Conservation (phyloP, 1,140 invertebrate genomes). For the Drosophila malerkotliana region DNA sequence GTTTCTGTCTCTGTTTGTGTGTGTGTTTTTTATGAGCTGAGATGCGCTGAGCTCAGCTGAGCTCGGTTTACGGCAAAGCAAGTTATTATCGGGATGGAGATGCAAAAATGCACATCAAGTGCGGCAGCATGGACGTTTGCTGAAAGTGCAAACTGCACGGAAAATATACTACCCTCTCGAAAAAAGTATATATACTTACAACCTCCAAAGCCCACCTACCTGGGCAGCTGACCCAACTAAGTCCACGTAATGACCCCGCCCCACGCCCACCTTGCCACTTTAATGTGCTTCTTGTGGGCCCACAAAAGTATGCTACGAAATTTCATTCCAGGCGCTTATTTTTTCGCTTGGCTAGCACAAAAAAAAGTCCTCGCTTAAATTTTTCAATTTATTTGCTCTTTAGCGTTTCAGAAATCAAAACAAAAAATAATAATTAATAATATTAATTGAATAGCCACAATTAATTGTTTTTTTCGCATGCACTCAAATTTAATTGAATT, state of each 20-base stretch:
- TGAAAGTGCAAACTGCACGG: conserved; percentile 19
- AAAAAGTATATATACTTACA: background rate
- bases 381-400: conserved; percentile 22
- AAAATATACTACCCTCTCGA: conserved; percentile 16
- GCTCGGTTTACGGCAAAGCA: conserved; percentile 13
- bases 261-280: conserved; percentile 1
- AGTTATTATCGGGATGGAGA: conserved; percentile 51
- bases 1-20: conserved; percentile 19
- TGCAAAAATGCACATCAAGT: conserved; percentile 53
- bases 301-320: conserved; percentile 4
- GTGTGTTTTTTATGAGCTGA: conserved; percentile 32
- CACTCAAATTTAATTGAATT: conserved; percentile 18
- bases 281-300: conserved; percentile 2
- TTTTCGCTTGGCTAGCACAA: conserved; percentile 30
- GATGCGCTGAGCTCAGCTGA: conserved; percentile 19
- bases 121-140: conserved; percentile 21
- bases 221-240: background rate
- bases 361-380: conserved; percentile 30
- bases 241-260: background rate
- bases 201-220: background rate
- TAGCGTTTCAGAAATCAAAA: conserved; percentile 4
- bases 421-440: conserved; percentile 13
- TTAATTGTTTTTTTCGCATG: conserved; percentile 11
- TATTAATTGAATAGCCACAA: conserved; percentile 15
- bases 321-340: conserved; percentile 8